Conservation (phyloP, 2,797 vertebrate genomes). For the Rhynchonycteris naso region DNA sequence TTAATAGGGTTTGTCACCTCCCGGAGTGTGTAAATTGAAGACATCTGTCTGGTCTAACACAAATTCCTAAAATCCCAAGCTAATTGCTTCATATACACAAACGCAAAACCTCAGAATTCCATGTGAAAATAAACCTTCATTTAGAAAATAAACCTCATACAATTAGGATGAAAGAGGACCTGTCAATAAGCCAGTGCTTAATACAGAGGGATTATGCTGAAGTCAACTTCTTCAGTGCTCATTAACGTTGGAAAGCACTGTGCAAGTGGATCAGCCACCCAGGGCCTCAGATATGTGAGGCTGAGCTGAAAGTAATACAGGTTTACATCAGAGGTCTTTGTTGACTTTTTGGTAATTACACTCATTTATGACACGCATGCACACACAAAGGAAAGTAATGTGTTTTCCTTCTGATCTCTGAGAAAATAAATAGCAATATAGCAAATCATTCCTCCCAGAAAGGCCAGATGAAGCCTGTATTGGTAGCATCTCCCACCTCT, state of each 20-base stretch:
- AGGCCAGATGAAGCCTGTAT: not conserved
- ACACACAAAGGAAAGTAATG: not conserved
- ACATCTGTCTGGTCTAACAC: constrained; percentile 80
- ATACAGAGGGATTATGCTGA: constrained; percentile 80
- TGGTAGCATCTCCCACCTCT: not conserved
- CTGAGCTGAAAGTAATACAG: constrained; percentile 26
- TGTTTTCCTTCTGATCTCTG: not conserved
- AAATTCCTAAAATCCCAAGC: constrained; percentile 81
- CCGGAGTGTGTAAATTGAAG: constrained; percentile 80
- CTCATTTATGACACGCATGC: not conserved
- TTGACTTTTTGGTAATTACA: constrained; percentile 49
- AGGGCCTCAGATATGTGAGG: constrained; percentile 42
- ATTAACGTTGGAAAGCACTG: constrained; percentile 76
- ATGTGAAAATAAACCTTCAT: constrained; percentile 80
- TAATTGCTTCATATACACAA: constrained; percentile 81
- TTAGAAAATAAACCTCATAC: constrained; percentile 77
- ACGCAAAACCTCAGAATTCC: constrained; percentile 78
- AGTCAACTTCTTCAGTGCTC: constrained; percentile 77
- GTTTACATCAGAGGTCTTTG: constrained; percentile 37
- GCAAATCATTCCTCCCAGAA: not conserved
- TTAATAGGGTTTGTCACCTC: constrained; percentile 81
- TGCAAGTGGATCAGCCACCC: constrained; percentile 59
- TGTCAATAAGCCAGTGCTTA: constrained; percentile 75
- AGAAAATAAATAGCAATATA: constrained; percentile 6
- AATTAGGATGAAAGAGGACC: constrained; percentile 74